Conservation (phyloP, 2,888 invertebrate genomes). For the Deilephila elpenor region DNA sequence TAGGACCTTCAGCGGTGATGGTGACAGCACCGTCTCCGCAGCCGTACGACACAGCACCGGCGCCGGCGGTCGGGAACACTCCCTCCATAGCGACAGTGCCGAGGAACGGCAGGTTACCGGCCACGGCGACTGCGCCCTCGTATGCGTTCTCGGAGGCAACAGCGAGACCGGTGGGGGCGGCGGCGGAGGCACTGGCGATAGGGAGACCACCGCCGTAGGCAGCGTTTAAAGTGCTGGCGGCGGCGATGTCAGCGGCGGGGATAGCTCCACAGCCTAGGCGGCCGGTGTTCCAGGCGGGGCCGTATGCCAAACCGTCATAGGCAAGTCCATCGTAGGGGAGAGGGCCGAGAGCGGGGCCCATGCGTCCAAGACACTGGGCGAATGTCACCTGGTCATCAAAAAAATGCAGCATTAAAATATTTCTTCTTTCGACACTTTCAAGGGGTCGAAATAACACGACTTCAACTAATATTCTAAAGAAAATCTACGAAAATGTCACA, state of each 20-base stretch:
- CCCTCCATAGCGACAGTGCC: conserved; percentile 29
- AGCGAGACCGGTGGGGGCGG: conserved; percentile 50
- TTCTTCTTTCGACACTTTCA: too few species aligned
- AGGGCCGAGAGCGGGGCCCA: background rate
- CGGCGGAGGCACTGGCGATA: conserved; percentile 51
- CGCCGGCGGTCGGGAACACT: conserved; percentile 34
- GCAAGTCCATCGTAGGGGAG: conserved; percentile 29
- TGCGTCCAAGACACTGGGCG: conserved; percentile 29
- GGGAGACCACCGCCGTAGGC: conserved; percentile 36
- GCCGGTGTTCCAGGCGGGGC: conserved; percentile 10
- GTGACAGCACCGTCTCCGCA: conserved; percentile 29
- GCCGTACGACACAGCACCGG: conserved; percentile 34
- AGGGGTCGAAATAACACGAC: too few species aligned
- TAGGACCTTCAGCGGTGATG: conserved; percentile 32
- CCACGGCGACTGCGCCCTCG: conserved; percentile 32
- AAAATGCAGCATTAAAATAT: background rate
- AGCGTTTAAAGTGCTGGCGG: conserved; percentile 27
- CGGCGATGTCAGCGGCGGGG: conserved; percentile 38
- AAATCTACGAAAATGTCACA: too few species aligned
- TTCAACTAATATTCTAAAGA: too few species aligned
- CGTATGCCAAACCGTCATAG: conserved; percentile 21
- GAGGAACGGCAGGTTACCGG: conserved; percentile 32
- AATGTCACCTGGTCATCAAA: background rate
- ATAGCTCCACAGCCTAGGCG: conserved; percentile 34
- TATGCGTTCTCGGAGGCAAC: conserved; percentile 42